Evolutionary conservation across 2,113 vertebrate genomes (phyloP).

Genomic region (Pipra filicauda): DNA sequence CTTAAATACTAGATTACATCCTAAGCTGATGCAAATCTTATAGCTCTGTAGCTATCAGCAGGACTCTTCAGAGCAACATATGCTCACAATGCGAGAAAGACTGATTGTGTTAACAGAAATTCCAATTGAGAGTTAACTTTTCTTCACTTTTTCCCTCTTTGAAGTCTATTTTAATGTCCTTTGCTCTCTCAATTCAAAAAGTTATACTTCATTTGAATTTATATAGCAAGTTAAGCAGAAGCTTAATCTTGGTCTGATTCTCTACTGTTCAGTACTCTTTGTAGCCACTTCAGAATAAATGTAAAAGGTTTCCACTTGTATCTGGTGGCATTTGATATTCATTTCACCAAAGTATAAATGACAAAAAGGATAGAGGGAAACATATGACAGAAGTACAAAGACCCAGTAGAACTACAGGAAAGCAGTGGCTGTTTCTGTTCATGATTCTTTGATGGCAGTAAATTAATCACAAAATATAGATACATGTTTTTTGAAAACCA

Average conservation of each 20-base stretch:
- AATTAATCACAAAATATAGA: not conserved
- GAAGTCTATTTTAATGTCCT: constrained; percentile 12
- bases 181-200: not conserved
- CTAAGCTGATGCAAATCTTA: not conserved
- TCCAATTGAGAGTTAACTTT: constrained; percentile 1
- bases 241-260: constrained; percentile 7
- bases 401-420: not conserved
- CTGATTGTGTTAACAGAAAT: not conserved
- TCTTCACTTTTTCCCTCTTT: not conserved
- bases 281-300: constrained; percentile 22
- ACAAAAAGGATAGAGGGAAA: not conserved
- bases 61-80: not conserved
- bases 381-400: not conserved
- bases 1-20: not conserved
- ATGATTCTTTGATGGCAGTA: not conserved
- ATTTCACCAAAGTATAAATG: not conserved
- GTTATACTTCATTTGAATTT: constrained; percentile 38
- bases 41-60: not conserved
- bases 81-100: not conserved
- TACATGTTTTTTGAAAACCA: not conserved
- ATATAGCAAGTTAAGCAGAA: constrained; percentile 34
- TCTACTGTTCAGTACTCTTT: constrained; percentile 2
- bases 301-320: not conserved
- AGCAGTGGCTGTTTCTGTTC: not conserved
- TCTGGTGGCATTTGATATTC: constrained; percentile 25